These are phyloP conservation scores for Melitaea cinxia DNA, from an alignment of 1,140 invertebrate species.

Conservation along the genomic window DNA sequence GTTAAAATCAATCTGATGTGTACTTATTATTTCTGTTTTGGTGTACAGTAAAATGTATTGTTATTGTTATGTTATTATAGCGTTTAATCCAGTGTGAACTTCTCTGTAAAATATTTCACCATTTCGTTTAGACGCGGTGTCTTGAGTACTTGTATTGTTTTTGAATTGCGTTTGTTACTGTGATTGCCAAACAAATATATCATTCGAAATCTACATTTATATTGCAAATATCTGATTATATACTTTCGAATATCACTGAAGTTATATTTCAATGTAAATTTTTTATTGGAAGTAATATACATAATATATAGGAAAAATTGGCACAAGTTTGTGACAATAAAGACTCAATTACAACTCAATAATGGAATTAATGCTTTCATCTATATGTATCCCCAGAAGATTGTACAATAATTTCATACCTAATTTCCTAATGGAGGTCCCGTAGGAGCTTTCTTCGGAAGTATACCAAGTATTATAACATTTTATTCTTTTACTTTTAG, in stretches of 20 bases:
- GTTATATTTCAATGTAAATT: too few species aligned
- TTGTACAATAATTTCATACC: constrained; percentile 37
- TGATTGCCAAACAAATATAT: neutral
- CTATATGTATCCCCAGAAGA: constrained; percentile 35
- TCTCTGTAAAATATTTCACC: constrained; percentile 15
- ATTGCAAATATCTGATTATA: neutral
- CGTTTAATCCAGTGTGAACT: constrained; percentile 13
- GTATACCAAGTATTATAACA: constrained; percentile 24
- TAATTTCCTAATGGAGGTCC: constrained; percentile 54
- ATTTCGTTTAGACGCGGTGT: constrained; percentile 15
- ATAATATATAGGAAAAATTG: too few species aligned
- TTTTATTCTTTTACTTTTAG: constrained; percentile 17
- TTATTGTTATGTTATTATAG: too few species aligned
- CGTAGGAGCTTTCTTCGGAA: constrained; percentile 24
- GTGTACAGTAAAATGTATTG: too few species aligned
- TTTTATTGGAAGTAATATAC: too few species aligned
- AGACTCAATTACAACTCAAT: neutral
- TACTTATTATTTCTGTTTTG: too few species aligned
- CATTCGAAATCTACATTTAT: neutral
- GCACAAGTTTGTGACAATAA: neutral
- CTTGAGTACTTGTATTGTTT: neutral
- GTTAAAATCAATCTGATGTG: too few species aligned
- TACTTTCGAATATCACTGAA: neutral
- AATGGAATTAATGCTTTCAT: constrained; percentile 26
- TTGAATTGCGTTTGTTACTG: neutral